A percentile compares a stretch with the other conserved stretches of the same genome.
phyloP scores from a whole-genome alignment of 2,888 invertebrate species.

The Apeira syringaria region DNA sequence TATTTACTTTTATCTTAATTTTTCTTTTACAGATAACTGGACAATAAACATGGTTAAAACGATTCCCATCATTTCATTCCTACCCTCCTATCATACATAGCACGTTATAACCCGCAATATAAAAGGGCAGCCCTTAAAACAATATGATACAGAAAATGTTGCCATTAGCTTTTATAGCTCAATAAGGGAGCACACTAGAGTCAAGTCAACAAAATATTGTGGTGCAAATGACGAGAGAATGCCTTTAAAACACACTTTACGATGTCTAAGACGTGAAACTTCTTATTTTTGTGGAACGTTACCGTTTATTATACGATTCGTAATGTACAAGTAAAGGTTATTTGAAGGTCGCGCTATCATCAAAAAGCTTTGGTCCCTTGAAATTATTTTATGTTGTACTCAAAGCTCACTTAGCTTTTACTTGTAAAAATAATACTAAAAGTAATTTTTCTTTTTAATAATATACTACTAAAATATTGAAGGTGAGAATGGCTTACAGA shows the following conservation, averaged over 20 bases:
- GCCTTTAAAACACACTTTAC: constrained; percentile 27
- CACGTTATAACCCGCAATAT: constrained; percentile 34
- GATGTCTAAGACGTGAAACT: constrained; percentile 15
- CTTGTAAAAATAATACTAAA: no score
- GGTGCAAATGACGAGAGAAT: constrained; percentile 35
- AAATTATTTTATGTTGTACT: no score
- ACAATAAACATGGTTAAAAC: constrained; percentile 14
- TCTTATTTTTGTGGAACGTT: constrained; percentile 21
- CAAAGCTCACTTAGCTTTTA: no score
- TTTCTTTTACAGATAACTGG: no score
- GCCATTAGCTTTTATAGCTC: constrained; percentile 58
- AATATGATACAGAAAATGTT: constrained; percentile 55
- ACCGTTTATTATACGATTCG: constrained; percentile 12
- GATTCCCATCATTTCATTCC: constrained; percentile 26
- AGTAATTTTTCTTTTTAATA: no score
- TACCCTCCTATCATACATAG: constrained; percentile 37
- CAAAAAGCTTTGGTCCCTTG: no score
- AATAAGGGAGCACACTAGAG: constrained; percentile 39
- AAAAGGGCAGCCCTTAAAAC: constrained; percentile 48
- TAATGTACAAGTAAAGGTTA: constrained; percentile 14
- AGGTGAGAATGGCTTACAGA: no score
- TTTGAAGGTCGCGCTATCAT: no score
- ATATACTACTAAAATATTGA: no score
- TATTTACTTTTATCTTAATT: no score
- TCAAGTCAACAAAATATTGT: constrained; percentile 39